Percentiles rank a stretch among this genome's conserved stretches.
phyloP scores from a whole-genome alignment of 2,797 vertebrate species.

The Clamator glandarius region DNA sequence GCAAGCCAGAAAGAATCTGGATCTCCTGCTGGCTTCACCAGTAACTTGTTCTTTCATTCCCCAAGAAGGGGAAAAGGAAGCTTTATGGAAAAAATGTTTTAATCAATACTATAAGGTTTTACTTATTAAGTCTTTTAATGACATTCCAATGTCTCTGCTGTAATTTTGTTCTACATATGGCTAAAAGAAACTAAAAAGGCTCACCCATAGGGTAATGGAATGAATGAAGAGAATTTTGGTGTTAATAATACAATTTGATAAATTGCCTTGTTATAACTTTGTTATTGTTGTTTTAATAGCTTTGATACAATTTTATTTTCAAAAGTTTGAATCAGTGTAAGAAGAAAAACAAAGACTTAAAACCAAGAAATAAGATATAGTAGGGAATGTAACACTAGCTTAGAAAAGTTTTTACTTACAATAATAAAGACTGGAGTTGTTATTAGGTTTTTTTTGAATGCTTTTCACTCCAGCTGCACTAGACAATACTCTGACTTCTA shows the following conservation, averaged over 20 bases:
- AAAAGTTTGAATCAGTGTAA: background rate
- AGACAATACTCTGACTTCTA: slow-evolving; percentile 45
- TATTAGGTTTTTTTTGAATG: slow-evolving; percentile 49
- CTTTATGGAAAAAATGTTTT: background rate
- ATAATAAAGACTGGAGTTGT: slow-evolving; percentile 29
- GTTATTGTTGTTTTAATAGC: background rate
- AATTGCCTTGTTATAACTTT: background rate
- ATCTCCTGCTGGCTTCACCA: background rate
- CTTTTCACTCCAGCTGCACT: slow-evolving; percentile 60
- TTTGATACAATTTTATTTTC: slow-evolving; percentile 6
- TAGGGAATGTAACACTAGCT: slow-evolving; percentile 6
- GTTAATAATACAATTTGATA: background rate
- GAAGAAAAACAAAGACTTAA: background rate
- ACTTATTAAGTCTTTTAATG: background rate
- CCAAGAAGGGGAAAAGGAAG: background rate
- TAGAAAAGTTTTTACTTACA: slow-evolving; percentile 2
- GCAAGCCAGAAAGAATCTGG: background rate
- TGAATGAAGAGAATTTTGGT: background rate
- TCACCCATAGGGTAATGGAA: background rate
- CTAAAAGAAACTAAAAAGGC: background rate
- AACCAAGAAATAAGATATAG: background rate
- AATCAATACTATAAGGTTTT: background rate
- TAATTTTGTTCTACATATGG: background rate
- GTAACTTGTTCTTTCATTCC: background rate
- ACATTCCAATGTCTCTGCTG: background rate